These are phyloP conservation scores for Stenolophus ochropezus DNA, from an alignment of 2,888 invertebrate species.

Conservation along the genomic window DNA sequence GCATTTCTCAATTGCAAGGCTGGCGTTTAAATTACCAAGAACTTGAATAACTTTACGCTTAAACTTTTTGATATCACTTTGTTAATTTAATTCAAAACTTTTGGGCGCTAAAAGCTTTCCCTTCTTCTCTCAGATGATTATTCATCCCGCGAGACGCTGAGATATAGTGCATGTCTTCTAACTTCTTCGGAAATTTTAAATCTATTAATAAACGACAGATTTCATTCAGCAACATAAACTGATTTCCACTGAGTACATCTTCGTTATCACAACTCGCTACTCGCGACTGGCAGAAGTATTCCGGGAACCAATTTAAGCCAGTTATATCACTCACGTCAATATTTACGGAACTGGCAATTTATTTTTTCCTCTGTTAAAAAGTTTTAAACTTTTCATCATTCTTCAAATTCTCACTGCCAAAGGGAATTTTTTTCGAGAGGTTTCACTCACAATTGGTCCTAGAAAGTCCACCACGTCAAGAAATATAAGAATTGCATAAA, in stretches of 20 bases:
- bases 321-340: neutral
- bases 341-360: neutral
- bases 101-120: slow-evolving; percentile 55
- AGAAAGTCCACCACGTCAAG: no score
- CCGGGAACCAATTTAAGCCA: neutral
- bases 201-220: slow-evolving; percentile 24
- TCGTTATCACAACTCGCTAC: neutral
- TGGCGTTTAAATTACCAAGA: slow-evolving; percentile 54
- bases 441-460: neutral
- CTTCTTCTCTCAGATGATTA: slow-evolving; percentile 51
- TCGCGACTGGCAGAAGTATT: neutral
- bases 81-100: slow-evolving; percentile 56
- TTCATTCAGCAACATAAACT: neutral
- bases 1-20: slow-evolving; percentile 55
- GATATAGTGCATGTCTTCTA: slow-evolving; percentile 42
- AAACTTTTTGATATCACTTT: slow-evolving; percentile 57
- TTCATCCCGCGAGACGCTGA: slow-evolving; percentile 42
- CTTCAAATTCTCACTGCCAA: neutral
- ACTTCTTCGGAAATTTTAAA: slow-evolving; percentile 21
- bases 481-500: no score
- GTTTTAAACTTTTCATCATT: neutral
- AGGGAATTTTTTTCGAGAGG: neutral
- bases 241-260: neutral
- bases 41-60: slow-evolving; percentile 49
- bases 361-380: neutral